Evolutionary conservation across 2,113 vertebrate genomes (phyloP).

Genomic region (Percina caprodes): DNA sequence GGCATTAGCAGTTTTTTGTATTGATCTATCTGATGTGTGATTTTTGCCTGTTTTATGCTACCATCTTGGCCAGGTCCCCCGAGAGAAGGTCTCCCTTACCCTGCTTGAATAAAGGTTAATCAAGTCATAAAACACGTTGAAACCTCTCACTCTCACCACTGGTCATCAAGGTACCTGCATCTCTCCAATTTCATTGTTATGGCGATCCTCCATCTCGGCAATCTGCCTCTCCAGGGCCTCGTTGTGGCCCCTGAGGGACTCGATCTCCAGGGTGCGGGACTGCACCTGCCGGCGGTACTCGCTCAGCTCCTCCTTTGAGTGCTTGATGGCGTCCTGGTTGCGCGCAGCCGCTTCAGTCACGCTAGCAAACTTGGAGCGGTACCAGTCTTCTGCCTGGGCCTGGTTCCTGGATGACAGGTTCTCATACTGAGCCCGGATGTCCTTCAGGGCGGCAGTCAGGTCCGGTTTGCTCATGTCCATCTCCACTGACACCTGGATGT

Average conservation of each 20-base stretch:
- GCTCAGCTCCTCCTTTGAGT: constrained; percentile 85
- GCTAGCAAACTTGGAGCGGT: constrained; percentile 85
- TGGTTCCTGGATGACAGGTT: constrained; percentile 85
- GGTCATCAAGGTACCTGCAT: constrained; percentile 78
- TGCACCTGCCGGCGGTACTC: constrained; percentile 88
- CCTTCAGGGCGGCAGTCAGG: constrained; percentile 85
- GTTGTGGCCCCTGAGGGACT: constrained; percentile 84
- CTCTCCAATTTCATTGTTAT: constrained; percentile 81
- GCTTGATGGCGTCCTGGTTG: constrained; percentile 84
- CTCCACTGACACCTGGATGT: constrained; percentile 84
- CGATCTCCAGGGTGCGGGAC: constrained; percentile 85
- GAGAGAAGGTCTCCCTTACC: not conserved
- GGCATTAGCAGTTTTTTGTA: not conserved
- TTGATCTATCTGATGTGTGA: not conserved
- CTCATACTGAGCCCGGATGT: constrained; percentile 87
- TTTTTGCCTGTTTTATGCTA: not conserved
- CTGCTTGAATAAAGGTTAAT: not conserved
- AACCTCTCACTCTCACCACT: not conserved
- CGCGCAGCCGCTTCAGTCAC: constrained; percentile 82
- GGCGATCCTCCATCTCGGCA: constrained; percentile 85
- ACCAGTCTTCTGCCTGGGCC: constrained; percentile 86
- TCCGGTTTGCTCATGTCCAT: constrained; percentile 86
- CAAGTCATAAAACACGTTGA: not conserved
- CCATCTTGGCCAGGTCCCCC: too few species aligned
- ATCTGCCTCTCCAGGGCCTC: constrained; percentile 86